A percentile compares a stretch with the other conserved stretches of the same genome.
Conservation (phyloP, 2,888 invertebrate genomes). For the Dasypolia templi region DNA sequence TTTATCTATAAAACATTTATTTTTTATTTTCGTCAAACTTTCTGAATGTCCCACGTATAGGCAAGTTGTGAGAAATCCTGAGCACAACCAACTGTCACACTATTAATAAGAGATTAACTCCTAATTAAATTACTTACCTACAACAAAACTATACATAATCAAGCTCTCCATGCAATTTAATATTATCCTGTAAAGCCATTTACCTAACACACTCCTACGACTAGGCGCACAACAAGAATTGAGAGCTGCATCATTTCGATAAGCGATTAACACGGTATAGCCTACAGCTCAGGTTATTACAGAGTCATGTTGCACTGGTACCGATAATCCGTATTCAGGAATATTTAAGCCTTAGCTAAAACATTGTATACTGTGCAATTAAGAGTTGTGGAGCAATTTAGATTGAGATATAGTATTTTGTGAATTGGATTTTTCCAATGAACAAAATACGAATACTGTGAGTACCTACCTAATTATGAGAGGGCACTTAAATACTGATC, state of each 20-base stretch:
- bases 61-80: not conserved
- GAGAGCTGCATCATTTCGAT: conserved; percentile 51
- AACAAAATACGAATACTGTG: not conserved
- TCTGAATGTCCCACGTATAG: no score
- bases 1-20: no score
- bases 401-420: not conserved
- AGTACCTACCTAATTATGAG: not conserved
- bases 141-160: conserved; percentile 20
- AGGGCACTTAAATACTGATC: not conserved
- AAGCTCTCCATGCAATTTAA: not conserved
- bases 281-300: conserved; percentile 35
- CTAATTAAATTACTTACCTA: conserved; percentile 6
- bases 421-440: not conserved
- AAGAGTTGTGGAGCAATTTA: not conserved
- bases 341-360: conserved; percentile 13
- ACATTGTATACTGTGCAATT: not conserved
- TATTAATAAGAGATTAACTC: not conserved
- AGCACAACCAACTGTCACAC: not conserved
- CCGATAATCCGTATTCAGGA: conserved; percentile 17
- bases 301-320: conserved; percentile 38
- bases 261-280: conserved; percentile 39
- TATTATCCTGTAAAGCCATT: conserved; percentile 13
- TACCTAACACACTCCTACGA: conserved; percentile 2
- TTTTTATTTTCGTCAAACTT: no score
- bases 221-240: conserved; percentile 32